Evolutionary conservation across 1,140 invertebrate genomes (phyloP), one percentile per base, ranked within the genome.

Genomic region (Thaumetopoea pityocampa): DNA sequence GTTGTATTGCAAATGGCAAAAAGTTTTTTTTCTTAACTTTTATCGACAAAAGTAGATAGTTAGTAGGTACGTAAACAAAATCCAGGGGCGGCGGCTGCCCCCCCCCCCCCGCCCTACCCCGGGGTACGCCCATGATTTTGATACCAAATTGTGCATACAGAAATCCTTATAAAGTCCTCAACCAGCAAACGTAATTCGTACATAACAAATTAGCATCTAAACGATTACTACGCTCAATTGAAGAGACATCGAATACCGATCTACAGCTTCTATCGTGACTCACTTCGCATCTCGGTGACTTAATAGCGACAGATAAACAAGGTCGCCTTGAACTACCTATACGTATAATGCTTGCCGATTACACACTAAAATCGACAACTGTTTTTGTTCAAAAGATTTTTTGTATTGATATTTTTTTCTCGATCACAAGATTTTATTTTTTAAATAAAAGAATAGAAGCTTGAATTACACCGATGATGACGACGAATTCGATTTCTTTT

Each of bases 231-330:
- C 17, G 16, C 8, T 43, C 10, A n/a, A 16, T 10, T 9, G 9
- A 22, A 14, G 18, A 34, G 22, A 24, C 22, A 27, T 20, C 8
- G 18, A 29, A 43, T 43, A 2, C 0, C 47, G 27, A 23, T 49
- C 26, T 49, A 35, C 37, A 41, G 46, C 2, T 7, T 15, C 20
- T 18, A 10, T 4, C 7, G 23, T 44, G 47, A 50, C 22, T 50
- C 47, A 43, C 19, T 50, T 17, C 26, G 26, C 40, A 38, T 28
- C 28, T 14, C 23, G 37, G 40, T 50, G 47, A 50, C 47, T 43
- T 50, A 50, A 50, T 43, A 42, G 22, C n/a, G 11, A 32, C 19
- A 11, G 19, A 17, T 24, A 12, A 10, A 38, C 42, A 32, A 48
- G 27, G 43, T 38, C 42, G 40, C 38, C 36, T 34, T 24, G 28